Evolutionary conservation across 2,797 vertebrate genomes (phyloP), one percentile per base, ranked within the genome.

Genomic region (Botia kubotai): DNA sequence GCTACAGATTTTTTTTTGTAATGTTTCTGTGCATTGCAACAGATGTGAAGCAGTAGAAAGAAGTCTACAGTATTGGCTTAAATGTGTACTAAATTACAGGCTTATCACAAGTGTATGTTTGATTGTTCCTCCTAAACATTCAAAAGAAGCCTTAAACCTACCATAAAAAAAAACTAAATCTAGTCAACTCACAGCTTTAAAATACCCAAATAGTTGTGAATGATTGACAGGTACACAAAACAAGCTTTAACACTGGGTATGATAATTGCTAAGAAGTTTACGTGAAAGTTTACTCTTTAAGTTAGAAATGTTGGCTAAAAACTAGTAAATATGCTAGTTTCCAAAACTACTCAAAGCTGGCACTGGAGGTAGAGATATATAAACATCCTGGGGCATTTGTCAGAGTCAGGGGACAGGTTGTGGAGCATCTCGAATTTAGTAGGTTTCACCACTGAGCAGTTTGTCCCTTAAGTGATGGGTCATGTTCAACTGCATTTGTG

Each of bases 381-480:
- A 17, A 63, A 63, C 58, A 63, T 6, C 60, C 23, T 16, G 26
- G 60, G 60, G 6, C 26, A 29, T 33, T 29, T 33, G 13, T 29
- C 26, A 33, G 33, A 33, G 60, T 33, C 60, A 29, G 60, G 60
- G 60, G 60, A 63, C 60, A 63, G 60, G 13, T 63, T 63, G 26
- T 33, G 23, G 60, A 63, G 23, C 60, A 16, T 63, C 60, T 33
- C 26, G 23, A 60, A 60, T 60, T 26, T 33, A 63, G 13, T 67
- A 85, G 48, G 21, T 50, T 21, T 29, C 76, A 75, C 55, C 66
- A 48, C 70, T 33, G 72, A 70, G 46, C 3, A 19, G 63, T 66
- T 53, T 77, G 36, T 57, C 68, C 62, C 69, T 36, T 77, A 83
- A 80, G 68, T 82, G 73, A 82, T 62, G 36, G 36, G 46, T n/a